Evolutionary conservation across 2,888 invertebrate genomes (phyloP), one percentile per base, ranked within the genome.

Genomic region (Lapara coniferarum): DNA sequence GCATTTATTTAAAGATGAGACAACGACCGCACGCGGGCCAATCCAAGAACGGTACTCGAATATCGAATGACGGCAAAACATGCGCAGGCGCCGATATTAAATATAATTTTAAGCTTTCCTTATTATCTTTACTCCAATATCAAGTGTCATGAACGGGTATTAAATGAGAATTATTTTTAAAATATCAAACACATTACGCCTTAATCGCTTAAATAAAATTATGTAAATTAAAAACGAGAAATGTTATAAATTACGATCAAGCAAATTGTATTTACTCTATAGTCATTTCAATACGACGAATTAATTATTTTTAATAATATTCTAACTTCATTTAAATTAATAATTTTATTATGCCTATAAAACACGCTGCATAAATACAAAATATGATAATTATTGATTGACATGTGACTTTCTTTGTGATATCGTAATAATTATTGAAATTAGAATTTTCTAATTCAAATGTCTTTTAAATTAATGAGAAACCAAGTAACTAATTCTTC

Each of bases 91-190:
- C 78, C 74, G 79, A 79, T 86, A 83, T 85, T 83, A 81, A 69
- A 78, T 78, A 84, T 85, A 81, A 82, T 78, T 84, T 82, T 81
- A 81, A 83, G 77, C 80, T 82, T 85, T 83, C 82, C 81, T 83
- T 84, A 85, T 81, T 84, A 85, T 81, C 74, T 25, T 76, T 75
- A 71, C 59, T 73, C 71, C 51, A 68, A 77, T 79, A 77, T 77
- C 75, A 73, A 71, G 75, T 75, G 74, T 70, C 75, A 57, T 57
- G 16, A 13, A 25, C 56, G 44, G 25, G 19, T 46, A 44, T 63
- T n/a, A 63, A 66, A 10, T 30, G 19, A 37, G 53, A 63, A 14
- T 14, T 46, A 30, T 46, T 25, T 49, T 44, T 3, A 19, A 37
- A 52, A 66, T 25, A 7, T 13, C 6, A 52, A 52, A n/a, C 52